Evolutionary conservation across 2,888 invertebrate genomes (phyloP).

Genomic region (Polia nebulosa): DNA sequence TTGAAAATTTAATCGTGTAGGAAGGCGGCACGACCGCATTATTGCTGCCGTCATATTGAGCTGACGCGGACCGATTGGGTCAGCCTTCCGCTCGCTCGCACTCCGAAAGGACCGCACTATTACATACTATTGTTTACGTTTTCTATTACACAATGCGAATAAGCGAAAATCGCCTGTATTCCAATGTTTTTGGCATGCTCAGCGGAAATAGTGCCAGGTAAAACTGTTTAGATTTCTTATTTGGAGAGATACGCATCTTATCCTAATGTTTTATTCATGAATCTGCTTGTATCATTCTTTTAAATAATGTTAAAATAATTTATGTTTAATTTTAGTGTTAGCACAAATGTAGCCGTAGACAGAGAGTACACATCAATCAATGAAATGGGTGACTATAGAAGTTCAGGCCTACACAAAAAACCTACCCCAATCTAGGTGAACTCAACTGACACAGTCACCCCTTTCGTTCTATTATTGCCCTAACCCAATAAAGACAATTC

Average conservation of each 20-base stretch:
- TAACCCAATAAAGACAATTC: constrained; percentile 72
- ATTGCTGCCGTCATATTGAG: constrained; percentile 83
- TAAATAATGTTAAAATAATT: background rate
- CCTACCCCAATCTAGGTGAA: background rate
- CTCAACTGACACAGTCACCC: constrained; percentile 43
- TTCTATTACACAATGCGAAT: constrained; percentile 58
- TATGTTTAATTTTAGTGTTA: too few species aligned
- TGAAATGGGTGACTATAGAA: background rate
- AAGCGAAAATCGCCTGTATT: constrained; percentile 46
- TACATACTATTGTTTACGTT: constrained; percentile 66
- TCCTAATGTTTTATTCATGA: constrained; percentile 18
- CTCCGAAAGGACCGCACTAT: constrained; percentile 66
- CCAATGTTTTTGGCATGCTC: constrained; percentile 46
- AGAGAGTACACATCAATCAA: background rate
- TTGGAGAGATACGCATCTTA: constrained; percentile 38
- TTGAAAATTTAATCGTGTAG: constrained; percentile 84
- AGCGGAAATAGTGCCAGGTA: constrained; percentile 46
- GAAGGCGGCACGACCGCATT: constrained; percentile 77
- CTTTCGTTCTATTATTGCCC: constrained; percentile 38
- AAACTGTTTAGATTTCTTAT: constrained; percentile 45
- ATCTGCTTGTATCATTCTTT: background rate
- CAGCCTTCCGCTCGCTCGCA: constrained; percentile 69
- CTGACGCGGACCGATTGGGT: constrained; percentile 80
- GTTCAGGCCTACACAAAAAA: background rate
- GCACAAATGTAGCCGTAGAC: too few species aligned